Evolutionary conservation across 2,113 vertebrate genomes (phyloP), one percentile per base, ranked within the genome.

Genomic region (Pyxicephalus adspersus): DNA sequence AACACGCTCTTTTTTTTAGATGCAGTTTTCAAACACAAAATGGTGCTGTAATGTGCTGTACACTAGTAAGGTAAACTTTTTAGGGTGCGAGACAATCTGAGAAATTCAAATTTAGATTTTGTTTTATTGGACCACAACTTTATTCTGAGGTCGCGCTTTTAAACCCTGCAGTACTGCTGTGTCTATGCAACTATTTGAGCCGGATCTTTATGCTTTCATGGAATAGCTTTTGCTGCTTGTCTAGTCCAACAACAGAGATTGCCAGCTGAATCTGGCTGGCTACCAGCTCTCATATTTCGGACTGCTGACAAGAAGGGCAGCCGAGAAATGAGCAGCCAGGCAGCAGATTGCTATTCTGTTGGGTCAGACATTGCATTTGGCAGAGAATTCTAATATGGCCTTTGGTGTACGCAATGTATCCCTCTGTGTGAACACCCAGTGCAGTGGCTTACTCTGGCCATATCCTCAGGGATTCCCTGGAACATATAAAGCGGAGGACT

Each of bases 221-320:
- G 80, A 73, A 76, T 67, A 72, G 58, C 0, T 8, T 83, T 45
- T 75, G 61, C 63, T 80, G 31, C 1, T 84, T 77, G 67, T 23
- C 73, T 1, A 0, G 31, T 15, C 76, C 73, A 64, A 57, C 78
- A 52, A 20, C 20, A 34, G 0, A 0, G 61, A 83, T 66, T 84
- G 87, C 87, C 88, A 89, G 61, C 51, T 83, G 65, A 77, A 70
- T 73, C 85, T 89, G 87, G 88, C 87, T 73, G 18, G 67, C 19
- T 45, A 81, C 85, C 88, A 90, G 60, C 1, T 0, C 78, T 76
- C 58, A 45, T 70, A 75, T 84, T 77, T 74, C 82, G 16, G 70
- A 80, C 63, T 83, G 78, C 78, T 82, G 84, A 4, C 58, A 82
- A 75, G 78, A 65, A 83, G 54, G 78, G 85, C 80, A 15, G 80